A percentile compares a stretch with the other conserved stretches of the same genome.
phyloP scores from a whole-genome alignment of 2,797 vertebrate genomes.

The Rallus crepitans region DNA sequence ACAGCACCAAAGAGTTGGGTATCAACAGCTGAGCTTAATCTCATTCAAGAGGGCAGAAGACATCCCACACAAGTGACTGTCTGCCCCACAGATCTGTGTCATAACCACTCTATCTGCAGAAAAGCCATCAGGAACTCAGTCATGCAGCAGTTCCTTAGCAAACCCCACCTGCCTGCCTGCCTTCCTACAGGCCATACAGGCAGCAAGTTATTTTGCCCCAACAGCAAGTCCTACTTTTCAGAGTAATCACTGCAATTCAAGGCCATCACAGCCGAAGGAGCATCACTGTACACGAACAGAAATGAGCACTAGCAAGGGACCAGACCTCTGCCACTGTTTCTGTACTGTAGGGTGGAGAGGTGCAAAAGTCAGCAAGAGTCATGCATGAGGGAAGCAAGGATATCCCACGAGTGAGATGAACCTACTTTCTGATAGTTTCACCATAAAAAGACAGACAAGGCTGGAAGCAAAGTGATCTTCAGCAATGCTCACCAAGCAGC shows the following conservation, averaged over 20 bases:
- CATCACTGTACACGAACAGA: neutral
- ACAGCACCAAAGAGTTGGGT: neutral
- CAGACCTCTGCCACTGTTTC: neutral
- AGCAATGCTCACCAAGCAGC: neutral
- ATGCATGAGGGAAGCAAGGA: neutral
- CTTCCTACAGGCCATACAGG: neutral
- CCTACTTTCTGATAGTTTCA: neutral
- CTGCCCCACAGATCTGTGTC: neutral
- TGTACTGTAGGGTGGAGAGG: fast-evolving
- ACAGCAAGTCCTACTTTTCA: fast-evolving
- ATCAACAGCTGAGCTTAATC: neutral
- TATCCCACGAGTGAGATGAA: neutral
- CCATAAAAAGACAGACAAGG: neutral
- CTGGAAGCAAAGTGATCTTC: neutral
- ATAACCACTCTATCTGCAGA: neutral
- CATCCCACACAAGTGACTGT: neutral
- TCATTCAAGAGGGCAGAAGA: neutral
- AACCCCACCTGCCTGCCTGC: neutral
- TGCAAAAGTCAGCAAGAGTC: neutral
- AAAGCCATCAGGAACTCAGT: neutral
- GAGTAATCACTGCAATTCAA: fast-evolving
- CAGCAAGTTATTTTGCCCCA: neutral
- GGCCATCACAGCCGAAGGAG: neutral
- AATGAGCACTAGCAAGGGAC: neutral
- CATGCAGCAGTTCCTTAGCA: neutral